phyloP scores from a whole-genome alignment of 2,888 invertebrate genomes.

The Drosophila nr. perissopoda region DNA sequence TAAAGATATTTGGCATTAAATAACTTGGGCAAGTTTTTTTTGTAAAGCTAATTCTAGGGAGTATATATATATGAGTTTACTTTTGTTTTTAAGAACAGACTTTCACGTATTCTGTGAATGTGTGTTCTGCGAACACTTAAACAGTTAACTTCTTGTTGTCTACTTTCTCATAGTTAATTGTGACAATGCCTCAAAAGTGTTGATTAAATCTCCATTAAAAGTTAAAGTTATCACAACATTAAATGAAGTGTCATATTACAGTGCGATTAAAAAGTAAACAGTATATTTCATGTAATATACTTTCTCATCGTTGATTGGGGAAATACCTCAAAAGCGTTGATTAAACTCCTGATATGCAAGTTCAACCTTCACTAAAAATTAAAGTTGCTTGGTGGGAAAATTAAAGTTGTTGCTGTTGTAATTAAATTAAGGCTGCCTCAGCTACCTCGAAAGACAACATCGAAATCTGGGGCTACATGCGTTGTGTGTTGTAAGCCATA shows the following conservation, averaged over 20 bases:
- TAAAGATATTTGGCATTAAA: not conserved
- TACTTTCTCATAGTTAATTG: not conserved
- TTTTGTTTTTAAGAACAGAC: not conserved
- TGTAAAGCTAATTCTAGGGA: not conserved
- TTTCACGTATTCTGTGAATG: not conserved
- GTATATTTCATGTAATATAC: not conserved
- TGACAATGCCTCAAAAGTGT: not conserved
- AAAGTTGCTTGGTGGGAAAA: not conserved
- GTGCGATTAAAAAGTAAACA: too few relatives aligned
- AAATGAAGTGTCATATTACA: not conserved
- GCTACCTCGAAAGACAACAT: not conserved
- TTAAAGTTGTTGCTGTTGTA: not conserved
- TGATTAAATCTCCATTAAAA: not conserved
- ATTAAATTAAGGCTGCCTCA: slow-evolving; percentile 11
- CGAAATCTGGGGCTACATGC: not conserved
- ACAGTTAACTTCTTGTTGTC: not conserved
- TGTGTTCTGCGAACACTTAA: not conserved
- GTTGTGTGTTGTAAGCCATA: slow-evolving; percentile 3
- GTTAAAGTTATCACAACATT: not conserved
- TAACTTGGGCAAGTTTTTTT: not conserved
- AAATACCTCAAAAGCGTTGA: not conserved
- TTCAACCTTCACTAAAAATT: not conserved
- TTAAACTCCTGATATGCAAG: not conserved
- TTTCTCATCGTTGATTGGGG: not conserved
- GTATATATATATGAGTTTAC: not conserved